Evolutionary conservation across 2,888 invertebrate genomes (phyloP), one percentile per base, ranked within the genome.

Genomic region (Apamea monoglypha): DNA sequence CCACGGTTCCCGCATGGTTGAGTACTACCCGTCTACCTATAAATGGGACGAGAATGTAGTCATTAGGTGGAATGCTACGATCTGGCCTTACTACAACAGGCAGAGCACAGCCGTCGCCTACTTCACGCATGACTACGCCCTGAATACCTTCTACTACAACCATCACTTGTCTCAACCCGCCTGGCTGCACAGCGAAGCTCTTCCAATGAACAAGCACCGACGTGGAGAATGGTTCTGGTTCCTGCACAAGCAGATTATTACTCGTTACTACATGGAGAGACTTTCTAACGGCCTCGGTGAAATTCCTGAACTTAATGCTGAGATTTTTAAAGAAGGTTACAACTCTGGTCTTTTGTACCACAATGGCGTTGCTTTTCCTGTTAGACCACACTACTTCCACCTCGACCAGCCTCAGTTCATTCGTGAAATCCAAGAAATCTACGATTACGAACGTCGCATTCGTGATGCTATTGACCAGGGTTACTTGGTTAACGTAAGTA

Each of bases 221-320:
- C 97, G 98, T 89, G 98, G 98, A 75, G 98, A 98, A 94, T 94
- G 96, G 80, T 98, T 97, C 94, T 97, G 98, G 90, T 90, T 86
- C 83, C 10, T 88, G 40, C 97, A 98, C 90, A 98, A 98, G 91
- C 98, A 98, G 93, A 89, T 98, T 25, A 89, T 98, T 85, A 97
- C 98, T 82, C 98, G 98, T 86, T 98, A 98, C 94, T 98, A 98
- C 92, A 96, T 98, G 95, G 98, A 98, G 93, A 98, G 98, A 93
- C 95, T 98, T 77, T 97, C 98, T 18, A 97, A 98, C 91, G 98
- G 97, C 82, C 96, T 98, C 72, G 97, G 97, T n/a, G 97, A 98
- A 84, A 97, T 98, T 84, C 96, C 97, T 50, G 96, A 97, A 18
- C 96, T 98, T 81, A 96, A 97, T 50, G 97, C 97, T 90, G 95